phyloP scores from a whole-genome alignment of 2,888 invertebrate genomes.

The Sinotaia quadrata region DNA sequence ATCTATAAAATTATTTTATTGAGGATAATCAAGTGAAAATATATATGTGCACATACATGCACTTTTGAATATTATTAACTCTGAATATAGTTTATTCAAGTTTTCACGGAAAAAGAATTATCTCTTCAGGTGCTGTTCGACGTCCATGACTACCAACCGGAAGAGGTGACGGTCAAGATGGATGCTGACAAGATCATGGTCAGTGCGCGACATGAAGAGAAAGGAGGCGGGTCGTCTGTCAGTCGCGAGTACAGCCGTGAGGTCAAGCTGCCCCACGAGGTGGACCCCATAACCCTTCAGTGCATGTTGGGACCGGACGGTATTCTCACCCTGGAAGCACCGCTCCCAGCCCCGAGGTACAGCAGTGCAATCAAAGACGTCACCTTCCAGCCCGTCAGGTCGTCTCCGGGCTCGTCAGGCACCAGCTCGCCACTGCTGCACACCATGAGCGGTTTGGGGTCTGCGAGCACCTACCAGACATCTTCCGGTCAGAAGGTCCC shows the following conservation, averaged over 20 bases:
- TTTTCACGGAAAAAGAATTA: too few relatives aligned
- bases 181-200: slow-evolving; percentile 61
- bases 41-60: too few relatives aligned
- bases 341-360: slow-evolving; percentile 42
- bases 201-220: slow-evolving; percentile 60
- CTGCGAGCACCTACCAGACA: slow-evolving; percentile 24
- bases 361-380: slow-evolving; percentile 32
- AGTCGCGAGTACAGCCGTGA: slow-evolving; percentile 63
- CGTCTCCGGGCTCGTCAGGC: slow-evolving; percentile 21
- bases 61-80: too few relatives aligned
- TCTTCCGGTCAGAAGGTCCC: slow-evolving; percentile 30
- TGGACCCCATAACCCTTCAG: slow-evolving; percentile 60
- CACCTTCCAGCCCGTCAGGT: slow-evolving; percentile 8
- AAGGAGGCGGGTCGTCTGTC: slow-evolving; percentile 56
- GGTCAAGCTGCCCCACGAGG: slow-evolving; percentile 60
- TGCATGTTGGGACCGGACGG: slow-evolving; percentile 65
- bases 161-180: slow-evolving; percentile 66
- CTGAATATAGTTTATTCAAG: too few relatives aligned
- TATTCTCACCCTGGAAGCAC: slow-evolving; percentile 54
- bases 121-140: slow-evolving; percentile 56
- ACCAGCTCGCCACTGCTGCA: slow-evolving; percentile 23
- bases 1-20: too few relatives aligned
- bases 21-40: too few relatives aligned
- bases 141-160: slow-evolving; percentile 62
- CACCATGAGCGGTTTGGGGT: not conserved